A percentile compares a stretch with the other conserved stretches of the same genome.
Evolutionary conservation across 2,113 vertebrate species (phyloP).

Genomic region (Oncorhynchus gorbuscha): DNA sequence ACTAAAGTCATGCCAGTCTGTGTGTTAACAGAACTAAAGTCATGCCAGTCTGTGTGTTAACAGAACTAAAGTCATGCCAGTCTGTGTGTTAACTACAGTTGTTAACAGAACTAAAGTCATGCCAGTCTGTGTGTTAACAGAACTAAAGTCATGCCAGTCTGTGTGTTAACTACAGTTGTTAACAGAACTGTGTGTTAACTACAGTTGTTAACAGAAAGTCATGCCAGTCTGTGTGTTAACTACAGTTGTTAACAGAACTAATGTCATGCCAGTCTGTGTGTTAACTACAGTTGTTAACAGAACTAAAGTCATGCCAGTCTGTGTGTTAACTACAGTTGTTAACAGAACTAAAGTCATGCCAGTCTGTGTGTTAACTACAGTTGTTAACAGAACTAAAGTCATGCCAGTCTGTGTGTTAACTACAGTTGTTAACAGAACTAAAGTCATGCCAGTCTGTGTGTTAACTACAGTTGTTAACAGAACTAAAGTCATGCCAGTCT

Average conservation of each 20-base stretch:
- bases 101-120: no score
- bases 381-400: no score
- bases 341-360: no score
- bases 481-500: no score
- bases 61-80: no score
- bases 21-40: no score
- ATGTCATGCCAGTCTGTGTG: constrained; percentile 29
- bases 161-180: constrained; percentile 34
- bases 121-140: constrained; percentile 29
- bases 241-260: no score
- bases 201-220: no score
- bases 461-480: constrained; percentile 39
- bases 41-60: constrained; percentile 30
- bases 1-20: no score
- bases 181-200: constrained; percentile 25
- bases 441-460: constrained; percentile 29
- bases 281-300: constrained; percentile 39
- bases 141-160: no score
- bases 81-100: constrained; percentile 31
- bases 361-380: constrained; percentile 32
- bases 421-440: no score
- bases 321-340: constrained; percentile 35
- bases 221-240: constrained; percentile 29
- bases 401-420: constrained; percentile 29
- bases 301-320: no score